A percentile compares a stretch with the other conserved stretches of the same genome.
phyloP scores from a whole-genome alignment of 2,888 invertebrate species.

The Microctonus aethiopoides region DNA sequence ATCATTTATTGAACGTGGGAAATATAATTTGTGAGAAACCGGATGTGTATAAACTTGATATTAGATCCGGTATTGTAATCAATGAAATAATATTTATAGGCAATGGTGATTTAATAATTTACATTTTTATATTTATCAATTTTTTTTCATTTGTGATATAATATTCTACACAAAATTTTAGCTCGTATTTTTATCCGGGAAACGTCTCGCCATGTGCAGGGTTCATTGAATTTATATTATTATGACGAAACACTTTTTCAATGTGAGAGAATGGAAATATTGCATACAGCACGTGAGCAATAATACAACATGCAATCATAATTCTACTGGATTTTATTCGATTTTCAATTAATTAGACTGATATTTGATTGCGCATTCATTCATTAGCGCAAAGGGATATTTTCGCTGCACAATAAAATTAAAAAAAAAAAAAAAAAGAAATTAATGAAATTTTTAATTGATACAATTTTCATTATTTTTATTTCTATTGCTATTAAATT shows the following conservation, averaged over 20 bases:
- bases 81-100: neutral
- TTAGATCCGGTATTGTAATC: slow-evolving; percentile 1
- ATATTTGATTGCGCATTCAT: slow-evolving; percentile 53
- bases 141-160: too few species aligned
- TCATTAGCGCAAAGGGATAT: slow-evolving; percentile 30
- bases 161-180: too few species aligned
- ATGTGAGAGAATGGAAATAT: neutral
- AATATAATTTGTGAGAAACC: neutral
- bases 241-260: too few species aligned
- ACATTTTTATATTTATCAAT: too few species aligned
- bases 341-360: slow-evolving; percentile 53
- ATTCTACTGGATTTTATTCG: slow-evolving; percentile 49
- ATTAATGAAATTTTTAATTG: too few species aligned
- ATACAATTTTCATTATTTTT: too few species aligned
- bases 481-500: too few species aligned
- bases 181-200: too few species aligned
- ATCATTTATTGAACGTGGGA: neutral
- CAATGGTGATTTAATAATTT: neutral
- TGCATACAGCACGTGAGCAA: neutral
- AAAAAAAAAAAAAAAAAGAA: too few species aligned
- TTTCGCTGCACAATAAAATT: too few species aligned
- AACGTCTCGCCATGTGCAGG: too few species aligned
- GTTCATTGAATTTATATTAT: too few species aligned
- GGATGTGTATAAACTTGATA: neutral
- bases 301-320: slow-evolving; percentile 50